Percentiles rank a stretch among this genome's conserved stretches.
Evolutionary conservation across 2,797 vertebrate genomes (phyloP).

Genomic region (Aeoliscus strigatus): DNA sequence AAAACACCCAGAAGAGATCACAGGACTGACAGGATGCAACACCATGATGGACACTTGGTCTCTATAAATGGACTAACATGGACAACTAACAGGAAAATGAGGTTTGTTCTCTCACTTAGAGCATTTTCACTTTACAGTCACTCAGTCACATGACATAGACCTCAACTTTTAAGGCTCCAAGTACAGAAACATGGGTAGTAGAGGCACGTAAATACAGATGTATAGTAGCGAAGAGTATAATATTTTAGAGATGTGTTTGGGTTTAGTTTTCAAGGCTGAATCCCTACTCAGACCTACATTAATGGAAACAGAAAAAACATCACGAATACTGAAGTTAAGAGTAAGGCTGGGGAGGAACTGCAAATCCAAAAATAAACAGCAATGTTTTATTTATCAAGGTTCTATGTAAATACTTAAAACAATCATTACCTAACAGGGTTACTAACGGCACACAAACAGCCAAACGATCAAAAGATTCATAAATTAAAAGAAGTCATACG

Average conservation of each 20-base stretch:
- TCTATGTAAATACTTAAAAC: constrained; percentile 42
- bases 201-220: no score
- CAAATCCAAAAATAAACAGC: constrained; percentile 27
- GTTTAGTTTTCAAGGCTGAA: background rate
- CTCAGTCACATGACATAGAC: no score
- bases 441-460: constrained; percentile 21
- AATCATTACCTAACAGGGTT: constrained; percentile 4
- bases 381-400: constrained; percentile 39
- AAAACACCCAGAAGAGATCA: background rate
- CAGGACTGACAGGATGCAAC: no score
- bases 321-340: background rate
- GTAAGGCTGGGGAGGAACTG: constrained; percentile 15
- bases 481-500: constrained; percentile 36
- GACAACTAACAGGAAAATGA: no score
- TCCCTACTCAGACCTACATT: background rate
- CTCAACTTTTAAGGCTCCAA: no score
- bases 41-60: no score
- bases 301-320: background rate
- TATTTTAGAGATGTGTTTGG: background rate
- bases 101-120: background rate
- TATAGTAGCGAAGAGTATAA: no score
- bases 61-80: no score
- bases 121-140: background rate
- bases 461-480: constrained; percentile 40
- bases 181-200: no score